These are phyloP conservation scores for Ceratoteleas bidentatus DNA, from an alignment of 1,140 invertebrate species.

Conservation along the genomic window DNA sequence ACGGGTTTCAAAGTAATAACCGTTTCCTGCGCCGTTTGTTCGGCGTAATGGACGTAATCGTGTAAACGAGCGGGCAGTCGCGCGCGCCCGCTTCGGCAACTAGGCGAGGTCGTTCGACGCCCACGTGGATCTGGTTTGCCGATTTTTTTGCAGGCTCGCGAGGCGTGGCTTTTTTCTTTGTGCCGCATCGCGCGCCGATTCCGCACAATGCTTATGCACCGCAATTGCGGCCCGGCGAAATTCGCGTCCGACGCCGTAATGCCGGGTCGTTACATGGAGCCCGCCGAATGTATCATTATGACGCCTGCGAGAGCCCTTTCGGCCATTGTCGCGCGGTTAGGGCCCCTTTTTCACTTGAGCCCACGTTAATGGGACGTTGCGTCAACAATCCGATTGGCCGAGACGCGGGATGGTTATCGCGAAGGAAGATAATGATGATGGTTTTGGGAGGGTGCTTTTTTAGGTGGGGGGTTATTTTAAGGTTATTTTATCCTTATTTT, in stretches of 20 bases:
- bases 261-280: constrained; percentile 26
- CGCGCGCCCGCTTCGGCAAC: constrained; percentile 48
- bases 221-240: no score
- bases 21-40: constrained; percentile 53
- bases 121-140: constrained; percentile 44
- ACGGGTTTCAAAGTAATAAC: constrained; percentile 56
- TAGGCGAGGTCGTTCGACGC: constrained; percentile 62
- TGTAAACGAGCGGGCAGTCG: constrained; percentile 42
- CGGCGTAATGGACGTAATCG: constrained; percentile 51
- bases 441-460: no score
- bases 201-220: no score
- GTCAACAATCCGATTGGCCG: no score
- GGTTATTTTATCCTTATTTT: no score
- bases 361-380: no score
- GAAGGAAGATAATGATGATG: no score
- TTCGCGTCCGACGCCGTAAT: constrained; percentile 28
- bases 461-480: no score
- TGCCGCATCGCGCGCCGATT: no score
- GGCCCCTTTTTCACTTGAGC: no score
- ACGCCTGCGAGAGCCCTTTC: constrained; percentile 32
- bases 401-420: no score
- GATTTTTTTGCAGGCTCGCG: constrained; percentile 67
- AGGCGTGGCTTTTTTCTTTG: constrained; percentile 54
- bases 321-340: neutral
- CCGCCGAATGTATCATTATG: constrained; percentile 45